Evolutionary conservation across 2,797 vertebrate species (phyloP).

Genomic region (Remorina albescens): DNA sequence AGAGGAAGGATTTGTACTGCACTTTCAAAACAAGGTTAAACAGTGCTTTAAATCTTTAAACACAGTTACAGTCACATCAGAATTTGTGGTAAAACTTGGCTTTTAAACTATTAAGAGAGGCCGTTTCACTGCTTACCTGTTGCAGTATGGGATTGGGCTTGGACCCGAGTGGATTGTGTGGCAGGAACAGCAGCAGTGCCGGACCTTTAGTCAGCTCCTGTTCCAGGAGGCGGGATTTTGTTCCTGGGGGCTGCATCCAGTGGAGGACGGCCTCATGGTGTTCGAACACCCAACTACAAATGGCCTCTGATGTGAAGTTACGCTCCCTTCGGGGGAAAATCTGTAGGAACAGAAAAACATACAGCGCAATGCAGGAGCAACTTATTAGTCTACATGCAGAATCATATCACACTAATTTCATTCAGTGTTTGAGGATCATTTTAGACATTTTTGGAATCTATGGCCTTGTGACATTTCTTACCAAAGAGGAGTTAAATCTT

Average conservation of each 20-base stretch:
- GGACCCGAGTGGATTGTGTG: conserved; percentile 88
- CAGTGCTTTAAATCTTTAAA: too few relatives aligned
- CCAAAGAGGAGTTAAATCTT: conserved; percentile 92
- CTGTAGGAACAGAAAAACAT: conserved; percentile 70
- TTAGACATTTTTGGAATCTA: neutral
- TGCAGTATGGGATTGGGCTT: conserved; percentile 83
- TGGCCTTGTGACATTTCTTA: conserved; percentile 71
- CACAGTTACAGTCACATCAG: neutral
- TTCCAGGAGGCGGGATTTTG: conserved; percentile 81
- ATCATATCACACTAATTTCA: neutral
- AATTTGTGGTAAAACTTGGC: too few relatives aligned
- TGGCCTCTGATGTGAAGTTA: conserved; percentile 92
- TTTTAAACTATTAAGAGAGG: too few relatives aligned
- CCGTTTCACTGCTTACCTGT: conserved; percentile 88
- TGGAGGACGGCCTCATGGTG: conserved; percentile 86
- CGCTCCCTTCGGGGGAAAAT: conserved; percentile 87
- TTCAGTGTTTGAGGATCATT: neutral
- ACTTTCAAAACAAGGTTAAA: too few relatives aligned
- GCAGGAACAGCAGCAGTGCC: conserved; percentile 93
- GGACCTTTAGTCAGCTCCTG: conserved; percentile 93
- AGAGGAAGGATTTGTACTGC: too few relatives aligned
- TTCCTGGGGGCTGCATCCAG: conserved; percentile 81
- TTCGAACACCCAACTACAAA: conserved; percentile 93
- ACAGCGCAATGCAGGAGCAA: neutral
- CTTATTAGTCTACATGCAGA: neutral